A percentile compares a stretch with the other conserved stretches of the same genome.
These are phyloP conservation scores for Melikaiella ostensackeni DNA, from an alignment of 2,888 invertebrate genomes.

Conservation along the genomic window DNA sequence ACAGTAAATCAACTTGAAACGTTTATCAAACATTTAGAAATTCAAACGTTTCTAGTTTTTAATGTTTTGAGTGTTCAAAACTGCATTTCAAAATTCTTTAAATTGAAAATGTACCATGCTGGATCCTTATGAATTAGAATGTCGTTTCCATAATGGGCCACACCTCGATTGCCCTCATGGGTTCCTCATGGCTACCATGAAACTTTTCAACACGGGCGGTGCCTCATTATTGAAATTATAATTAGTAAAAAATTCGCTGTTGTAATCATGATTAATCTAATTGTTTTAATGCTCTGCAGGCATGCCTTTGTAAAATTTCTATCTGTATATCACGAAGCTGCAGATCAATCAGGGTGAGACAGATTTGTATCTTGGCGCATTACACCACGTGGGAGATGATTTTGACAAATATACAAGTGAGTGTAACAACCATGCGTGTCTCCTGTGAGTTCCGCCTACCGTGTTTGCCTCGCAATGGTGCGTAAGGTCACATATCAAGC, in stretches of 20 bases:
- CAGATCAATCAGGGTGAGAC: constrained; percentile 17
- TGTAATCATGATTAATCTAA: not conserved
- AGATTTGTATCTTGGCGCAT: constrained; percentile 28
- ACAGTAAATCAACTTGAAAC: no score
- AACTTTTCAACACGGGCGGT: no score
- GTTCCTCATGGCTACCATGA: no score
- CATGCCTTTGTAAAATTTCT: not conserved
- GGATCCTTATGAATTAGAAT: no score
- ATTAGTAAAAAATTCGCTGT: not conserved
- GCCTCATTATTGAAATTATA: not conserved
- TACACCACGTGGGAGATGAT: constrained; percentile 35
- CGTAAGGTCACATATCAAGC: constrained; percentile 32
- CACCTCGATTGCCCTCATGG: no score
- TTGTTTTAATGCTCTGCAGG: not conserved
- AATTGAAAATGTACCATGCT: no score
- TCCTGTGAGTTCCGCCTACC: constrained; percentile 37
- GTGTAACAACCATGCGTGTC: constrained; percentile 34
- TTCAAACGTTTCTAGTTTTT: no score
- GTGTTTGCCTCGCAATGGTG: constrained; percentile 36
- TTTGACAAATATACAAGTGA: constrained; percentile 38
- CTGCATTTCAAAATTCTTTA: no score
- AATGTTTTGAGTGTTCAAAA: no score
- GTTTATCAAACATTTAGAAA: no score
- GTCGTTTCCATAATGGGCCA: no score
- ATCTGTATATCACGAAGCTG: not conserved